phyloP scores from a whole-genome alignment of 2,888 invertebrate genomes.

The Crossocerus cetratus region DNA sequence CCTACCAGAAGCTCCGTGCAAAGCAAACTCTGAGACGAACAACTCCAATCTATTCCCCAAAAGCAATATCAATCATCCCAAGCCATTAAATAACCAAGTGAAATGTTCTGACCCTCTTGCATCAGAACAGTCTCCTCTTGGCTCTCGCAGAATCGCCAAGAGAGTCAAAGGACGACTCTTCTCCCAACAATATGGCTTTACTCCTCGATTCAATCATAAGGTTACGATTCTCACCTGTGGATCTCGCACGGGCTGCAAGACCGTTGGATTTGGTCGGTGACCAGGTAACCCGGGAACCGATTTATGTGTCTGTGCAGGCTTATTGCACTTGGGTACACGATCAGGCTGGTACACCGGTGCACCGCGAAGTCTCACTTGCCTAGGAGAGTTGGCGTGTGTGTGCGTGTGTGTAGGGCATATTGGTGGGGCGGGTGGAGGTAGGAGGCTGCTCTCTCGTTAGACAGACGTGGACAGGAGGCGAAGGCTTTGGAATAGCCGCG shows the following conservation, averaged over 20 bases:
- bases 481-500: conserved; percentile 41
- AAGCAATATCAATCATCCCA: no score
- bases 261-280: conserved; percentile 62
- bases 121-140: no score
- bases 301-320: conserved; percentile 14
- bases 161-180: no score
- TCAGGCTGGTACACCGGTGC: conserved; percentile 30
- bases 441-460: conserved; percentile 49
- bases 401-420: conserved; percentile 43
- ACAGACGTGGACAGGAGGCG: conserved; percentile 40
- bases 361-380: neutral
- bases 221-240: no score
- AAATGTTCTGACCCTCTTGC: conserved; percentile 2
- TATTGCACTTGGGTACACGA: conserved; percentile 59
- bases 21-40: no score
- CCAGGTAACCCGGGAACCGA: conserved; percentile 67
- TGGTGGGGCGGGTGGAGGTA: conserved; percentile 58
- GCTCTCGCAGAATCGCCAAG: no score
- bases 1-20: no score
- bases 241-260: conserved; percentile 53
- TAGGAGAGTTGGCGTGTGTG: conserved; percentile 37
- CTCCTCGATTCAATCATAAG: no score
- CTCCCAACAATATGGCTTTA: no score
- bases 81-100: neutral
- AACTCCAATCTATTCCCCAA: no score